Evolutionary conservation across 2,113 vertebrate genomes (phyloP), one percentile per base, ranked within the genome.

Genomic region (Pedetes capensis): DNA sequence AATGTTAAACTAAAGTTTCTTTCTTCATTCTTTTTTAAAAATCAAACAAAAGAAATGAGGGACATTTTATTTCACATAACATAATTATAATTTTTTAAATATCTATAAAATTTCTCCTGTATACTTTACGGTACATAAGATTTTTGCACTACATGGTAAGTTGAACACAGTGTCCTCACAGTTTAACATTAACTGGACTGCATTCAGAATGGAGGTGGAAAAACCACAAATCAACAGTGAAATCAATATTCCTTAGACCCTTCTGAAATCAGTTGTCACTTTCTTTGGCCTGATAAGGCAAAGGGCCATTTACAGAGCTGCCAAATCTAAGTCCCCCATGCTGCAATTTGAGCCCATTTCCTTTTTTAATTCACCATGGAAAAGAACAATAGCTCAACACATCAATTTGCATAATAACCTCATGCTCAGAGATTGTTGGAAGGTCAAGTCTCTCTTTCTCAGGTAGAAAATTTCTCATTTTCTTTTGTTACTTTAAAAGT

Each of bases 351-450:
- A 92, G 81, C 63, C 64, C 53, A 69, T 92, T 92, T 91, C 3
- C 87, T 84, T 95, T 94, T 55, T 96, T 96, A 92, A 90, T 82
- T 47, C 94, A 79, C 84, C 68, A 86, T 39, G 91, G 64, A 89
- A 95, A 97, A 61, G 42, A 96, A 90, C 53, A 97, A 94, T 96
- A 97, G 89, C 95, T 94, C 92, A 94, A 96, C 84, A 93, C 9
- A 84, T 66, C 69, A 42, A 90, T 97, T 97, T 97, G 71, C 90
- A 96, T 96, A 96, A 93, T 92, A 96, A 95, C 76, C 66, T 76
- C 37, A 34, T 96, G 64, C 53, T 63, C 66, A 47, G 91, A 97
- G 87, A 95, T 12, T 95, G 79, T 83, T 93, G 87, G 79, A 88
- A 96, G 95, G 96, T 94, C 92, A 76, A 34, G 37, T 87, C 90